Evolutionary conservation across 2,797 vertebrate genomes (phyloP).

Genomic region (Darevskia nairensis): DNA sequence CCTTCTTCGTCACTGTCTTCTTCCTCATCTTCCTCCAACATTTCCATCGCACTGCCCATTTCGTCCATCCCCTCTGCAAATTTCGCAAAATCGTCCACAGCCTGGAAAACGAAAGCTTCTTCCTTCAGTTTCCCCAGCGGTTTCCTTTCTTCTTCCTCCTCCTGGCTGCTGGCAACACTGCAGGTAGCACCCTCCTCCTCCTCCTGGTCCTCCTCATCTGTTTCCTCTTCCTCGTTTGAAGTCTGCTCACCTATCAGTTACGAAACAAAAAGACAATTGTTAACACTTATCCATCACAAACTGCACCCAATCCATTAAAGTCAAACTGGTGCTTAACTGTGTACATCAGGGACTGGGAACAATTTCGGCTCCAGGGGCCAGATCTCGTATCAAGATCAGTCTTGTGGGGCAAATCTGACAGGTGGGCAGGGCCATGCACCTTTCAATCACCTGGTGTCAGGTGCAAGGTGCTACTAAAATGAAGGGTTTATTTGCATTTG

Average conservation of each 20-base stretch:
- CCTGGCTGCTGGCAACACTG: slow-evolving; percentile 59
- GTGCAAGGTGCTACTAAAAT: too few species aligned
- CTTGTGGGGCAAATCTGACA: too few species aligned
- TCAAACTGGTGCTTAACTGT: not conserved
- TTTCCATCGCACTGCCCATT: slow-evolving; percentile 79
- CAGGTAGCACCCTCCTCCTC: slow-evolving; percentile 9
- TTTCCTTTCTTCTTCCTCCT: slow-evolving; percentile 31
- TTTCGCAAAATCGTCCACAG: slow-evolving; percentile 81
- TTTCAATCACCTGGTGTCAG: too few species aligned
- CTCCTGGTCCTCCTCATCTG: slow-evolving; percentile 49
- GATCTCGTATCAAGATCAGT: too few species aligned
- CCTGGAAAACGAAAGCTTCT: slow-evolving; percentile 73
- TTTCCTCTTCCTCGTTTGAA: slow-evolving; percentile 45
- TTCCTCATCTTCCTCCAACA: slow-evolving; percentile 66
- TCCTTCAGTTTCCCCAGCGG: not conserved
- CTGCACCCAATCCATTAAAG: not conserved
- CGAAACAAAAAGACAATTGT: slow-evolving; percentile 7
- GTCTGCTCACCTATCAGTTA: slow-evolving; percentile 62
- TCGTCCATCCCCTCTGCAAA: slow-evolving; percentile 88
- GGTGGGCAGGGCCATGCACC: too few species aligned
- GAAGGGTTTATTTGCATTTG: too few species aligned
- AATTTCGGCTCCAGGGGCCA: too few species aligned
- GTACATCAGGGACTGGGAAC: not conserved
- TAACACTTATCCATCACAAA: too few species aligned
- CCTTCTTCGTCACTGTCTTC: slow-evolving; percentile 69